Evolutionary conservation across 2,797 vertebrate genomes (phyloP), one percentile per base, ranked within the genome.

Genomic region (Tolypeutes matacus): DNA sequence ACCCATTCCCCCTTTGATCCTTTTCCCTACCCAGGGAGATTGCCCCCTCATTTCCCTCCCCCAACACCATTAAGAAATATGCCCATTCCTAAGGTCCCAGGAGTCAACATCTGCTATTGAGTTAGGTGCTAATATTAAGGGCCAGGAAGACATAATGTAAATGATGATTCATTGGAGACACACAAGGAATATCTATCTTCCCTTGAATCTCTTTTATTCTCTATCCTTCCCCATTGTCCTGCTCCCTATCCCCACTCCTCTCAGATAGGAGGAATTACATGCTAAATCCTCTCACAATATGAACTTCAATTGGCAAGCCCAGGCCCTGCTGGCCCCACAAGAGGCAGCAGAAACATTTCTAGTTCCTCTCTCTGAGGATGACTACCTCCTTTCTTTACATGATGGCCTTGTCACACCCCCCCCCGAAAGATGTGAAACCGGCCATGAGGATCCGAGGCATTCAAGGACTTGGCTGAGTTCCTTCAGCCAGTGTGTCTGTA

Each of bases 191-290:
- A 18, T 64, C 81, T 51, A 0, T 46, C 82, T 62, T 46, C 65
- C 27, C 42, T 64, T 62, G 64, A 87, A 31, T 56, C 36, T 80
- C 83, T 46, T 23, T 81, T 49, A 31, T 7, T 56, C 67, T 89
- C 34, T 51, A 3, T 75, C 36, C 23, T 76, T 62, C 34, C 62
- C 23, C n/a, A 9, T 23, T 2, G 46, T 56, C 5, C 6, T 42
- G 12, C 36, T 64, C 25, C 51, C 85, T 51, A 9, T 62, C 60
- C 53, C 25, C 3, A 3, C 39, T 53, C 34, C 51, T 76, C 36
- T 29, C 95, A 99, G 99, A 98, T 98, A 2, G 98, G 98, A 42
- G n/a, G 9, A 46, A 46, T 46, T 46, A 46, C 9, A 8, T 46
- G 46, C 11, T 46, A 46, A 46, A 46, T 46, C 9, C 46, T 46